Evolutionary conservation across 2,888 invertebrate species (phyloP).

Genomic region (Hylaea fasciaria): DNA sequence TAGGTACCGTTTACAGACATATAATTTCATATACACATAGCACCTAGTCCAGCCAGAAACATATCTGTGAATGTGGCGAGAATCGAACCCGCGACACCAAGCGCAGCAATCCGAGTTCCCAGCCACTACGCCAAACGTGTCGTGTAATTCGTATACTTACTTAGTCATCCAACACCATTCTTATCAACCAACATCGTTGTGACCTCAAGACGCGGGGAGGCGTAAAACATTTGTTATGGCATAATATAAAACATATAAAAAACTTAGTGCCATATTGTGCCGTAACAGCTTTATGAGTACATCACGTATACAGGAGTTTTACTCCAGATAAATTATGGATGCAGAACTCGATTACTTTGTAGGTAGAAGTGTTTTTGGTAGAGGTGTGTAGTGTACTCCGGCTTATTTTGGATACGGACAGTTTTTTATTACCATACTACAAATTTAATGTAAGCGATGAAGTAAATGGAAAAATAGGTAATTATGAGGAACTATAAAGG

Average conservation of each 20-base stretch:
- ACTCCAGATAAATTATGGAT: conserved; percentile 26
- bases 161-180: background rate
- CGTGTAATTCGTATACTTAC: too few relatives aligned
- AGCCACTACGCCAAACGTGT: too few relatives aligned
- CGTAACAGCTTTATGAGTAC: conserved; percentile 26
- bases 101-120: too few relatives aligned
- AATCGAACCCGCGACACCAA: too few relatives aligned
- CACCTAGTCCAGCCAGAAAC: too few relatives aligned
- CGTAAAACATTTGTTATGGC: conserved; percentile 27
- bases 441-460: too few relatives aligned
- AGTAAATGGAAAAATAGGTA: too few relatives aligned
- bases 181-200: conserved; percentile 10
- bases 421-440: too few relatives aligned
- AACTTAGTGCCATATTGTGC: conserved; percentile 27
- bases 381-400: conserved; percentile 4
- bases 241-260: conserved; percentile 29
- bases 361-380: conserved; percentile 10
- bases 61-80: too few relatives aligned
- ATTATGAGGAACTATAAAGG: too few relatives aligned
- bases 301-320: conserved; percentile 22
- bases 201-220: background rate
- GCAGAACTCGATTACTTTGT: conserved; percentile 25
- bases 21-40: too few relatives aligned
- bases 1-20: too few relatives aligned
- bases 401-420: conserved; percentile 3